Evolutionary conservation across 23 tunicate genomes (phyloP), one percentile per base, ranked within the genome.

Genomic region (Styela clava): DNA sequence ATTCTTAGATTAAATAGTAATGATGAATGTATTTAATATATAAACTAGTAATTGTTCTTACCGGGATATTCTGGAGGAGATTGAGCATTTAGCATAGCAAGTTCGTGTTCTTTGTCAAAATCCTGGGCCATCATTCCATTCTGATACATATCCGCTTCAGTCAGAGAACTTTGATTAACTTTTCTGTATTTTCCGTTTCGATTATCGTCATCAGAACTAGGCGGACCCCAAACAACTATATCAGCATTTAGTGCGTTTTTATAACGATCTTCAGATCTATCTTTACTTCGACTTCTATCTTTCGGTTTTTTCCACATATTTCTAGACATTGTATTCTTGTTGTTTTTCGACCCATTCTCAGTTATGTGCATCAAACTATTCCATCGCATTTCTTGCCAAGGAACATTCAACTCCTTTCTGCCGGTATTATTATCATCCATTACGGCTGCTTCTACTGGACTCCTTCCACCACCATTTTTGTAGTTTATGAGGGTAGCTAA

Each of bases 341-440:
- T 52, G 30, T 76, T 52, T 9, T 76, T 76, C 9, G 27, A 5
- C 2, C 65, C 52, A 21, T 25, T 52, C 16, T 44, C 64, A 0
- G 64, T n/a, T 12, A 76, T n/a, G 16, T 33, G 78, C 78, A 35
- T 33, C 0, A 76, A 0, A n/a, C 81, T 76, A 29, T 76, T 29
- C 81, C 63, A 76, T 16, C 64, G 35, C 81, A 52, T 76, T 2
- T 76, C 81, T 44, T 76, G 81, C 81, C 81, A 76, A 12, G 64
- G 64, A 1, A 76, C 81, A 1, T 51, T 32, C 35, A n/a, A 3
- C 16, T 71, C 77, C 24, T 26, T 33, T 34, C 35, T 71, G 24
- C 24, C 35, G 56, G 56, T 5, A 16, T 71, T 30, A 26, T 9
- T 25, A 3, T 30, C 35, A 29, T 34, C 24, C 77, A 71, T 27